Conservation (phyloP, 2,888 invertebrate species). For the Masnerella sp. region DNA sequence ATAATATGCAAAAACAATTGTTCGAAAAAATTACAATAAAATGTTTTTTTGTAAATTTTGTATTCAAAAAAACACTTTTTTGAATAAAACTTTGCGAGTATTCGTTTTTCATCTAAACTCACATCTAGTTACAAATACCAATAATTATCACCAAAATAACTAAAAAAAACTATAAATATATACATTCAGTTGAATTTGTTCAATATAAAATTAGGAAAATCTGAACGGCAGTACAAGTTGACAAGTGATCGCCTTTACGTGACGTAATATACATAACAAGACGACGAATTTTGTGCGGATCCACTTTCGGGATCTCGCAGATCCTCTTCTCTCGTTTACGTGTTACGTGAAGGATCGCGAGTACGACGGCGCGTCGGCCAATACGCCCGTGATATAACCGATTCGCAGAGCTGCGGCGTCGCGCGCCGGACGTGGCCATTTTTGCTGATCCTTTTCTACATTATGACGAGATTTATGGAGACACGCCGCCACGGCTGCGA, state of each 20-base stretch:
- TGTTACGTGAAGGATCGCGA: slow-evolving; percentile 57
- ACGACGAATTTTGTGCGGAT: slow-evolving; percentile 69
- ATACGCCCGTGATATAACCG: slow-evolving; percentile 49
- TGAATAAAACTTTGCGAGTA: too few relatives aligned
- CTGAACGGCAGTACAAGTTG: slow-evolving; percentile 27
- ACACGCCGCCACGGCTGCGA: slow-evolving; percentile 62
- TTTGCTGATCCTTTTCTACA: slow-evolving; percentile 76
- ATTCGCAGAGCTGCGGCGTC: slow-evolving; percentile 39
- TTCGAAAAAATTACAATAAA: too few relatives aligned
- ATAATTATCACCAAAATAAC: too few relatives aligned
- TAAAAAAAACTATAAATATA: too few relatives aligned
- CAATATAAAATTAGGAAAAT: slow-evolving; percentile 50
- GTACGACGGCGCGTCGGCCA: slow-evolving; percentile 51
- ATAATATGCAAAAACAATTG: too few relatives aligned
- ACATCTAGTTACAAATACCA: too few relatives aligned
- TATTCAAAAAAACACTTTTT: too few relatives aligned
- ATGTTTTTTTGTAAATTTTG: too few relatives aligned
- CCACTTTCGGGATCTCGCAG: slow-evolving; percentile 65
- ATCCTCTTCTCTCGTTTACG: slow-evolving; percentile 57
- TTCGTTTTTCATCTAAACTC: too few relatives aligned
- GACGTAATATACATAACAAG: slow-evolving; percentile 59
- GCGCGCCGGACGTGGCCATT: slow-evolving; percentile 72
- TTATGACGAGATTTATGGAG: slow-evolving; percentile 77
- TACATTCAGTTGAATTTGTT: not conserved
- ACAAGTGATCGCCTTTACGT: slow-evolving; percentile 56